Percentiles rank a stretch among this genome's conserved stretches.
These are phyloP conservation scores for Eupeodes latifasciatus DNA, from an alignment of 2,888 invertebrate genomes.

Conservation along the genomic window DNA sequence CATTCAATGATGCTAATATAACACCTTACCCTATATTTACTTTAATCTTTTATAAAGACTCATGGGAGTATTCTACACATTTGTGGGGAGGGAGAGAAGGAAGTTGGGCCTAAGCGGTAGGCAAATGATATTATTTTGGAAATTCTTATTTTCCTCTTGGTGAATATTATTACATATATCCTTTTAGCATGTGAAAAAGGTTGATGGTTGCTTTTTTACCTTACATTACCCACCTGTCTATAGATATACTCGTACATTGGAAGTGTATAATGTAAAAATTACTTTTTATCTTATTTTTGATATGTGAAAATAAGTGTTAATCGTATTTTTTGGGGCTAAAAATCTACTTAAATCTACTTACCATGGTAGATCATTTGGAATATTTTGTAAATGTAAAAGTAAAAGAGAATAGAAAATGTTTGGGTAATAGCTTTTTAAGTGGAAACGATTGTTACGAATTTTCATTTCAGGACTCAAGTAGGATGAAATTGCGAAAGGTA, in stretches of 20 bases:
- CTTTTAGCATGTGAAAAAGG: conserved; percentile 13
- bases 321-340: conserved; percentile 26
- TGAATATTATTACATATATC: conserved; percentile 1
- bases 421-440: conserved; percentile 36
- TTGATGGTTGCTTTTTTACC: too few relatives aligned
- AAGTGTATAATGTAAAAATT: conserved; percentile 12
- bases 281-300: conserved; percentile 35
- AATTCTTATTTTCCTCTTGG: conserved; percentile 37
- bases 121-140: conserved; percentile 44
- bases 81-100: not conserved
- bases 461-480: not conserved
- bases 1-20: conserved; percentile 21
- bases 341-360: conserved; percentile 26
- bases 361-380: not conserved
- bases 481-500: not conserved
- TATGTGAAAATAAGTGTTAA: conserved; percentile 40
- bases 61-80: conserved; percentile 25
- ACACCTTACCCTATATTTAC: conserved; percentile 23
- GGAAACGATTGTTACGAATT: conserved; percentile 33
- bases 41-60: conserved; percentile 16
- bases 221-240: not conserved
- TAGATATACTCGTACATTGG: not conserved
- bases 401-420: not conserved
- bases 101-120: conserved; percentile 29
- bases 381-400: not conserved